Evolutionary conservation across 2,888 invertebrate genomes (phyloP), one percentile per base, ranked within the genome.

Genomic region (Sclerodermus sp.): DNA sequence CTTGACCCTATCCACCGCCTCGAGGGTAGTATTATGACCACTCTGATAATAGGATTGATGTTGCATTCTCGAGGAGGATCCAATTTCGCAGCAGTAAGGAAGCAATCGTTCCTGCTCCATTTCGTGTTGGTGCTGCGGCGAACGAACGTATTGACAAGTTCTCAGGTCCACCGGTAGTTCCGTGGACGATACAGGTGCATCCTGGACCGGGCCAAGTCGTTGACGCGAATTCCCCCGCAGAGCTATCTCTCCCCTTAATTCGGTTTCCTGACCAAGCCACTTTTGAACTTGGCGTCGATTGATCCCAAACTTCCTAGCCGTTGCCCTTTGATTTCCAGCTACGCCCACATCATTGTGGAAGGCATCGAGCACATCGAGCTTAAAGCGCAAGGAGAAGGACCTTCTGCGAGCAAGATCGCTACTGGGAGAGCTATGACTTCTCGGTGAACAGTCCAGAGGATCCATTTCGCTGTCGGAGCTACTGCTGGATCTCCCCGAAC

Each of bases 281-380:
- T 81, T 82, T 55, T 82, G 81, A 29, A 82, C 80, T 66, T 82
- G 82, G 12, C 82, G 74, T 6, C 81, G 74, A 62, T 82, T 81
- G 46, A 82, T 81, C 47, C 78, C 78, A 57, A 80, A 82, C 62
- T 81, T 80, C 41, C 81, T 73, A 3, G 82, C 82, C 1, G 81
- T 81, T 31, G 81, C 82, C 39, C 81, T 68, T 51, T 81, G 82
- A 59, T 82, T 82, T 0, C 80, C 79, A 12, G 75, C 75, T 14
- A 81, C 79, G 1, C 67, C 72, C 10, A 66, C 63, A 54, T 81
- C 81, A 3, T 71, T 60, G 49, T 80, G 77, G 58, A 80, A 82
- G 3, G 81, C 81, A 60, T 81, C 79, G 13, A 82, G 66, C 1
- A 82, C 82, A 50, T 77, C 74, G 40, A 81, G 66, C 57, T 82